A percentile compares a stretch with the other conserved stretches of the same genome.
phyloP scores from a whole-genome alignment of 2,888 invertebrate genomes.

The Temnothorax rugatulus region DNA sequence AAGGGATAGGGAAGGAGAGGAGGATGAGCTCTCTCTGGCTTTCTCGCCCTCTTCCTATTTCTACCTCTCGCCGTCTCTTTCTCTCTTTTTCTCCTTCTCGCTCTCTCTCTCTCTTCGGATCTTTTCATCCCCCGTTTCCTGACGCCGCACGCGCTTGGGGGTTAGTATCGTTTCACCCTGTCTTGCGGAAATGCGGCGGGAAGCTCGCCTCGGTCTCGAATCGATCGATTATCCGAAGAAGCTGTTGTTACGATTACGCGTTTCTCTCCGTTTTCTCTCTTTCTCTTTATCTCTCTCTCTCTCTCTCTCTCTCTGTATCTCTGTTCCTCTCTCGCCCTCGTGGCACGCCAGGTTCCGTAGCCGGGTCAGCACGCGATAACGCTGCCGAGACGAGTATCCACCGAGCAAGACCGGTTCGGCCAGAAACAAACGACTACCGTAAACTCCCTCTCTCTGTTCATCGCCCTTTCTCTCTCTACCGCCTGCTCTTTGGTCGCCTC shows the following conservation, averaged over 20 bases:
- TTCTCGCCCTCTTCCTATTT: slow-evolving; percentile 22
- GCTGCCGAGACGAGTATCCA: slow-evolving; percentile 53
- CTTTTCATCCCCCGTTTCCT: slow-evolving; percentile 54
- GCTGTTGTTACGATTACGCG: slow-evolving; percentile 57
- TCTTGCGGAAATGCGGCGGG: slow-evolving; percentile 55
- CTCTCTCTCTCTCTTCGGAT: slow-evolving; percentile 19
- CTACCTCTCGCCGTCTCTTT: not conserved
- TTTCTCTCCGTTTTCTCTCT: slow-evolving; percentile 34
- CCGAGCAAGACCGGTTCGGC: slow-evolving; percentile 46
- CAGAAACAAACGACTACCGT: slow-evolving; percentile 58
- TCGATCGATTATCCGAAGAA: slow-evolving; percentile 58
- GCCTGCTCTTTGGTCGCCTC: slow-evolving; percentile 15
- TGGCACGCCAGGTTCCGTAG: slow-evolving; percentile 50
- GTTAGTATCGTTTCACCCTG: slow-evolving; percentile 54
- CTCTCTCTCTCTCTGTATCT: not conserved
- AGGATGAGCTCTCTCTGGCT: slow-evolving; percentile 45
- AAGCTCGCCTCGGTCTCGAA: slow-evolving; percentile 48
- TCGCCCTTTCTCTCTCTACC: not conserved
- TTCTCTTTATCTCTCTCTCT: slow-evolving; percentile 15
- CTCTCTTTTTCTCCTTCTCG: not conserved
- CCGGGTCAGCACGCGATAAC: slow-evolving; percentile 55
- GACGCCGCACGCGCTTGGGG: slow-evolving; percentile 46
- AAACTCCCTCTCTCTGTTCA: slow-evolving; percentile 33
- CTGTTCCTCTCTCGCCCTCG: slow-evolving; percentile 11
- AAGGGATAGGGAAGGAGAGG: slow-evolving; percentile 21